Evolutionary conservation across 2,113 vertebrate genomes (phyloP), one percentile per base, ranked within the genome.

Genomic region (Rattus rattus): DNA sequence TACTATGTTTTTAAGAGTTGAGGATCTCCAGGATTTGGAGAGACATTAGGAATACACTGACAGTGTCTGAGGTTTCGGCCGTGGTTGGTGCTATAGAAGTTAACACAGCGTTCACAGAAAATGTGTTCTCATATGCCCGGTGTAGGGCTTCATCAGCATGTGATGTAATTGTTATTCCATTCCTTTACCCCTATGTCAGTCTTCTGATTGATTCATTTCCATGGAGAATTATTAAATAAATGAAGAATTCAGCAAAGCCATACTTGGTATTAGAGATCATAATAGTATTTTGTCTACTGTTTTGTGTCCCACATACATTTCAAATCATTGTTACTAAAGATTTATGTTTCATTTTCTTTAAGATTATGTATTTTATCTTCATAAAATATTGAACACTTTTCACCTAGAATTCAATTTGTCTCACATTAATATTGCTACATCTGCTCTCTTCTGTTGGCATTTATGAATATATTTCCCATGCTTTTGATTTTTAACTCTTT

Each of bases 171-270:
- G 20, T 90, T 91, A 85, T 30, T 92, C 26, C 79, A 11, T 85
- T 72, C 16, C 39, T 92, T 49, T 70, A 65, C 43, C 81, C 30
- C 52, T 84, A 30, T 69, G 33, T 69, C 67, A 12, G 36, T 95
- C 19, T 77, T 39, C 65, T 69, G 43, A 94, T 81, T n/a, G 70
- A 0, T 52, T 96, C 69, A 88, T 94, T 92, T 94, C 67, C 33
- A 95, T n/a, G 33, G n/a, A 73, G 8, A 92, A 90, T 90, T 85
- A 92, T 49, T 89, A 90, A 95, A 86, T 80, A 95, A 94, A 81
- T 80, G 33, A 47, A 65, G 92, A 95, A 52, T 61, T 7, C 52
- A 61, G 61, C 33, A 95, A 95, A 93, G 24, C 43, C 22, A 87
- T n/a, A 69, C 36, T 84, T 4, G 67, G 13, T 49, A 75, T 63